Conservation (phyloP, 2,888 invertebrate species). For the Drosophila stalkeri region DNA sequence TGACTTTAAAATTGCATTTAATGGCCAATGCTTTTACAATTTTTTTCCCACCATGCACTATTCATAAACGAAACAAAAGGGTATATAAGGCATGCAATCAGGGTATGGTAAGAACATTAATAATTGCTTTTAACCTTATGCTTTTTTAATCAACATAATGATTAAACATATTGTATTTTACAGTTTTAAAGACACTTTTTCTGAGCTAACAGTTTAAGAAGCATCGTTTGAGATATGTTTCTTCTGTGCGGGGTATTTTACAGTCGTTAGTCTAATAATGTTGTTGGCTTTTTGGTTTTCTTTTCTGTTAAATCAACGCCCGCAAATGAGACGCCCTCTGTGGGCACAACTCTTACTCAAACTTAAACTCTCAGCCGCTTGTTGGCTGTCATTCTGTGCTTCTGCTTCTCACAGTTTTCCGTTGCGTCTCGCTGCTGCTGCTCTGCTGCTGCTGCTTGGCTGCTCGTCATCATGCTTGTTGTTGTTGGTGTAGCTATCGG, state of each 20-base stretch:
- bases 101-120: background rate
- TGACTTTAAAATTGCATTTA: constrained; percentile 78
- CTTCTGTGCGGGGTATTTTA: background rate
- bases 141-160: no score
- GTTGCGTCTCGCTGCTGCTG: constrained; percentile 11
- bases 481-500: constrained; percentile 14
- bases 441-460: constrained; percentile 19
- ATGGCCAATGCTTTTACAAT: constrained; percentile 54
- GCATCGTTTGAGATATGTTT: background rate
- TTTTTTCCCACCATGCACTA: constrained; percentile 1
- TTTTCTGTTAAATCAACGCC: constrained; percentile 10
- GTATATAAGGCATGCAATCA: background rate
- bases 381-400: constrained; percentile 47
- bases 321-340: constrained; percentile 38
- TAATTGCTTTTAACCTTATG: no score
- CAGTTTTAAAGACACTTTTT: background rate
- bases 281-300: constrained; percentile 1
- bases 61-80: background rate
- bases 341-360: constrained; percentile 34
- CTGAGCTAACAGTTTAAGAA: background rate
- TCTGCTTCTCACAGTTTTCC: constrained; percentile 13
- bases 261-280: background rate
- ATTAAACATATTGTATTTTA: background rate
- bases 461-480: constrained; percentile 37
- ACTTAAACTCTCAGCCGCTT: constrained; percentile 34